phyloP scores from a whole-genome alignment of 2,888 invertebrate species.

The Epirrhoe alternata region DNA sequence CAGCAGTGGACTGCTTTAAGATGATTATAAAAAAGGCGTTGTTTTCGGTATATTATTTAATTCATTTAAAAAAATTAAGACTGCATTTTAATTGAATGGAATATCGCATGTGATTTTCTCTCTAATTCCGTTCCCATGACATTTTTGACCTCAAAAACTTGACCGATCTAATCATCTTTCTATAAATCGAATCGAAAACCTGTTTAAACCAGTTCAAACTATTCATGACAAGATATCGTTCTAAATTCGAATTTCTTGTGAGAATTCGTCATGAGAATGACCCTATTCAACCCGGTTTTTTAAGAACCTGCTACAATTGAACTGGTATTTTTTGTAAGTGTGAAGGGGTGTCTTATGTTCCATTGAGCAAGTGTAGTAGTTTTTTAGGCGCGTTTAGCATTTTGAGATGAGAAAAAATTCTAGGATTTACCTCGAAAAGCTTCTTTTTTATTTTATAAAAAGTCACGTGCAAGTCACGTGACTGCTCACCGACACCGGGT shows the following conservation, averaged over 20 bases:
- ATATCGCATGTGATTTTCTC: background rate
- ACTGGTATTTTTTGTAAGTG: constrained; percentile 29
- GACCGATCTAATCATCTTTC: constrained; percentile 29
- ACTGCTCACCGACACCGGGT: too few relatives aligned
- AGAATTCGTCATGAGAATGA: constrained; percentile 32
- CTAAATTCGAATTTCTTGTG: constrained; percentile 40
- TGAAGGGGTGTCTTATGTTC: background rate
- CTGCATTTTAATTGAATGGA: background rate
- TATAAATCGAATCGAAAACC: constrained; percentile 33
- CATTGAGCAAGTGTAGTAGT: background rate
- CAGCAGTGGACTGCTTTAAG: too few relatives aligned
- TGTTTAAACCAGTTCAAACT: constrained; percentile 31
- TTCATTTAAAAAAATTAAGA: too few relatives aligned
- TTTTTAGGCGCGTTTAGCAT: too few relatives aligned
- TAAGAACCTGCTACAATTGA: constrained; percentile 39
- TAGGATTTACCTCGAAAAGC: too few relatives aligned
- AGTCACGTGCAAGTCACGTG: too few relatives aligned
- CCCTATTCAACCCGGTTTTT: constrained; percentile 30
- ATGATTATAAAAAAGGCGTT: too few relatives aligned
- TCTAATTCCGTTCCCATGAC: constrained; percentile 31
- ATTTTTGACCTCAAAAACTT: constrained; percentile 37
- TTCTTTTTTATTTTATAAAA: too few relatives aligned
- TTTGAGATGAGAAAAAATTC: too few relatives aligned
- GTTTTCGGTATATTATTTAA: too few relatives aligned
- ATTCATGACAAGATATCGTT: constrained; percentile 27